A percentile compares a stretch with the other conserved stretches of the same genome.
Evolutionary conservation across 2,888 invertebrate species (phyloP).

Genomic region (Volucella zonaria): DNA sequence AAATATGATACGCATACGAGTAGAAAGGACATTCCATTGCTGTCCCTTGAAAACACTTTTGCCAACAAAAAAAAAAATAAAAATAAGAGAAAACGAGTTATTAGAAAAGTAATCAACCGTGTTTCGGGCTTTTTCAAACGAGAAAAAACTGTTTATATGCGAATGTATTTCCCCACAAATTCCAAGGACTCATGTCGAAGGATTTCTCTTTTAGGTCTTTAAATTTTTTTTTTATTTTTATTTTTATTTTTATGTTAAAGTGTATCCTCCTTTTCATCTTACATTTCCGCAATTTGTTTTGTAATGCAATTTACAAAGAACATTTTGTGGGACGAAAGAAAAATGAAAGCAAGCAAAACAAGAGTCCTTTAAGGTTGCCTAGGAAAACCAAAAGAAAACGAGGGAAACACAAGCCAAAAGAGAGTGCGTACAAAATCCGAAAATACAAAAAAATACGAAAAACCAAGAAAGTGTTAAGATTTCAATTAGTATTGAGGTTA

Average conservation of each 20-base stretch:
- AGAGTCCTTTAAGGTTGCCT: constrained; percentile 37
- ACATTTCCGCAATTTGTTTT: constrained; percentile 20
- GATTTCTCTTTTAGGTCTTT: constrained; percentile 29
- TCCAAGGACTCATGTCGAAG: constrained; percentile 49
- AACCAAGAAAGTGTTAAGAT: constrained; percentile 52
- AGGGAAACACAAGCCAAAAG: background rate
- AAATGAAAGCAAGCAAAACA: background rate
- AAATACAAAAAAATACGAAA: background rate
- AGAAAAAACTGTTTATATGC: constrained; percentile 1
- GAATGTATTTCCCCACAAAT: constrained; percentile 4
- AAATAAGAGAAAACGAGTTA: constrained; percentile 20
- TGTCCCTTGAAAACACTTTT: constrained; percentile 6
- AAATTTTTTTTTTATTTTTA: constrained; percentile 12
- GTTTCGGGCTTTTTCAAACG: constrained; percentile 48
- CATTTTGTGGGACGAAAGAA: background rate
- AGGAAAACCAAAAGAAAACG: background rate
- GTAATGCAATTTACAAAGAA: constrained; percentile 43
- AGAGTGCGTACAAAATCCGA: background rate
- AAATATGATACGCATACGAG: constrained; percentile 19
- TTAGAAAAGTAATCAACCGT: constrained; percentile 66
- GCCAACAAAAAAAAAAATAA: constrained; percentile 26
- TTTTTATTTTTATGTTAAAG: constrained; percentile 27
- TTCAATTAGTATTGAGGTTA: constrained; percentile 62
- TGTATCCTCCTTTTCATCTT: constrained; percentile 24
- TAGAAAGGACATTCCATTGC: constrained; percentile 20